Base-by-base conservation (phyloP, 2,797 vertebrate species). In the Geotrypetes seraphini region DNA sequence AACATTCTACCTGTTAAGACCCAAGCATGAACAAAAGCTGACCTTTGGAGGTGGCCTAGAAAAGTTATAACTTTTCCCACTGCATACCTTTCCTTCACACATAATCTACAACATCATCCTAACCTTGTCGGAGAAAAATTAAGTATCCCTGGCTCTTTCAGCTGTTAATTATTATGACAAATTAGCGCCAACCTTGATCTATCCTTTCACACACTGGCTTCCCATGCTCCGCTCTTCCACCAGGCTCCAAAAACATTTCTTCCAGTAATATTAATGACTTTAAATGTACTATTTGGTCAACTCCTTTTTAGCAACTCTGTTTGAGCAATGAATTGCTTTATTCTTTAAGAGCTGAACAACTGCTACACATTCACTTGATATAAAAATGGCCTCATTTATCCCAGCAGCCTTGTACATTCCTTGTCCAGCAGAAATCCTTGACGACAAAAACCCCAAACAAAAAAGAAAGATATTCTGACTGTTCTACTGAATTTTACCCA, bases 171-270 rank as follows among this genome's bases (percentile, higher is more conserved):
- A 58, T 55, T 58, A 53, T 6, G 5, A 15, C 33, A 29, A 25
- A 42, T 55, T 52, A 44, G n/a, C 10, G 7, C 7, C 21, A 8
- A 19, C 51, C 56, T 63, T 56, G 55, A 63, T 58, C 51, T 26
- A 23, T 12, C 8, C 18, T 12, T 18, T 15, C 29, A 29, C 31
- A 31, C 25, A 21, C 6, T 14, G 16, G 14, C 30, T 43, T 55
- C 45, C 36, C 31, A 40, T 22, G 3, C 8, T 11, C 16, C 8
- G n/a, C 10, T 8, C 22, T 17, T 7, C 1, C 4, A 13, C 8
- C 18, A 5, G 19, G 28, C 36, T 27, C 25, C 5, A 9, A 8
- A 15, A 17, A 16, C 22, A 25, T 8, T 28, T 20, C 7, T 7
- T 7, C n/a, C n/a, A n/a, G n/a, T 31, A 17, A 25, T 8, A 4